A percentile compares a stretch with the other conserved stretches of the same genome.
phyloP scores from a whole-genome alignment of 2,888 invertebrate species.

The Myopa testacea region DNA sequence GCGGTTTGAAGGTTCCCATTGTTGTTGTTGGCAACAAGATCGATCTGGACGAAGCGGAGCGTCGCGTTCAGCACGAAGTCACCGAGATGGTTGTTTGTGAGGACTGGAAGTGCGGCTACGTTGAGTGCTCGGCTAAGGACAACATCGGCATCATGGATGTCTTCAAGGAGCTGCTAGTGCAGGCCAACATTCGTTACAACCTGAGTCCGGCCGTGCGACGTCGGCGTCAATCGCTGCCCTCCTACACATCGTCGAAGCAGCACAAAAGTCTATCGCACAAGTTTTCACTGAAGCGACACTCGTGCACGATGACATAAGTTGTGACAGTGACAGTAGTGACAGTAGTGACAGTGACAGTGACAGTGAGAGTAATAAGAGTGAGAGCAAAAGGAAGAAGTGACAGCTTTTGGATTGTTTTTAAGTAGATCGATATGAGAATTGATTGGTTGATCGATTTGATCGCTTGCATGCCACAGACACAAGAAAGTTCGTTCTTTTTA shows the following conservation, averaged over 20 bases:
- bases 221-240: conserved; percentile 68
- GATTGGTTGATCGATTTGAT: background rate
- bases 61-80: conserved; percentile 65
- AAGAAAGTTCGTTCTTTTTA: no score
- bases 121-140: conserved; percentile 71
- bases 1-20: conserved; percentile 72
- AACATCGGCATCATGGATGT: conserved; percentile 69
- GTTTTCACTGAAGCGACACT: conserved; percentile 53
- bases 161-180: conserved; percentile 70
- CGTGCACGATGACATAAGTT: conserved; percentile 56
- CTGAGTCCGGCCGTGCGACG: conserved; percentile 69
- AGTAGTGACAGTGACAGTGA: background rate
- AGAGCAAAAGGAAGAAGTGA: background rate
- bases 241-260: conserved; percentile 53
- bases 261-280: conserved; percentile 54
- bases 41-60: conserved; percentile 70
- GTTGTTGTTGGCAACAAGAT: conserved; percentile 80
- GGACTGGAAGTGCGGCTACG: conserved; percentile 71
- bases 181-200: conserved; percentile 69
- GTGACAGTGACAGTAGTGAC: background rate
- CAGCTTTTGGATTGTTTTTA: conserved; percentile 11
- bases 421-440: no score
- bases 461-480: no score
- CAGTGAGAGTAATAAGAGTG: no score
- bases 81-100: conserved; percentile 67